Conservation (phyloP, 2,888 invertebrate species). For the Chrysodeixis includens region DNA sequence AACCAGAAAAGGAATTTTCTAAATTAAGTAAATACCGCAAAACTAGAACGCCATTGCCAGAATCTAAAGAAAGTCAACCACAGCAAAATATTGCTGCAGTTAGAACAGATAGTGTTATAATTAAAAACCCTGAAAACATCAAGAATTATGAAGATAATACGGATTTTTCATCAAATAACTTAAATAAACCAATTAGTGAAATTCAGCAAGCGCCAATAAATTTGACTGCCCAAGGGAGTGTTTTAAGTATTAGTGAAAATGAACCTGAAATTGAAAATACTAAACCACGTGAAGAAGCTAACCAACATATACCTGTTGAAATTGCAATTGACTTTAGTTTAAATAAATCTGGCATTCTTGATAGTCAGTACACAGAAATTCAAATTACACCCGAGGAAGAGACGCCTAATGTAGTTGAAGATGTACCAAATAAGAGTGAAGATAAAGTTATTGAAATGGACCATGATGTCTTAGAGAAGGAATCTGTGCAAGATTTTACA, state of each 20-base stretch:
- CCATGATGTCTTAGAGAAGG: slow-evolving; percentile 19
- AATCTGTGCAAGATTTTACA: slow-evolving; percentile 19
- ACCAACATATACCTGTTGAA: slow-evolving; percentile 52
- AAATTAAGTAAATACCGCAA: slow-evolving; percentile 84
- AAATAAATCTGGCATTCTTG: slow-evolving; percentile 60
- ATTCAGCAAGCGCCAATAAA: slow-evolving; percentile 64
- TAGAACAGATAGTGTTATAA: slow-evolving; percentile 85
- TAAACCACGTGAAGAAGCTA: slow-evolving; percentile 26
- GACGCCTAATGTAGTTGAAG: slow-evolving; percentile 11
- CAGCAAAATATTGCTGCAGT: slow-evolving; percentile 61
- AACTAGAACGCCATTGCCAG: slow-evolving; percentile 63
- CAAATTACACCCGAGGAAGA: slow-evolving; percentile 23
- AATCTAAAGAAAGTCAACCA: slow-evolving; percentile 54
- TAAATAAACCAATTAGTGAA: slow-evolving; percentile 31
- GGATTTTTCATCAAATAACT: slow-evolving; percentile 33
- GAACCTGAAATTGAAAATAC: slow-evolving; percentile 18
- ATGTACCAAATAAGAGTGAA: slow-evolving; percentile 11
- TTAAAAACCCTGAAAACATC: slow-evolving; percentile 84
- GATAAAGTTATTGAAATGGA: neutral
- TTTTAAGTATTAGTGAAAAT: slow-evolving; percentile 23
- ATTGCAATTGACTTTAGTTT: slow-evolving; percentile 80
- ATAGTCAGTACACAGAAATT: slow-evolving; percentile 30
- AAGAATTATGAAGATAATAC: slow-evolving; percentile 66
- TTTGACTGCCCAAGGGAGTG: slow-evolving; percentile 64
- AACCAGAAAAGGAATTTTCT: slow-evolving; percentile 71